Base-by-base conservation (phyloP, 1,140 invertebrate genomes). In the Drosophila lacteicornis region DNA sequence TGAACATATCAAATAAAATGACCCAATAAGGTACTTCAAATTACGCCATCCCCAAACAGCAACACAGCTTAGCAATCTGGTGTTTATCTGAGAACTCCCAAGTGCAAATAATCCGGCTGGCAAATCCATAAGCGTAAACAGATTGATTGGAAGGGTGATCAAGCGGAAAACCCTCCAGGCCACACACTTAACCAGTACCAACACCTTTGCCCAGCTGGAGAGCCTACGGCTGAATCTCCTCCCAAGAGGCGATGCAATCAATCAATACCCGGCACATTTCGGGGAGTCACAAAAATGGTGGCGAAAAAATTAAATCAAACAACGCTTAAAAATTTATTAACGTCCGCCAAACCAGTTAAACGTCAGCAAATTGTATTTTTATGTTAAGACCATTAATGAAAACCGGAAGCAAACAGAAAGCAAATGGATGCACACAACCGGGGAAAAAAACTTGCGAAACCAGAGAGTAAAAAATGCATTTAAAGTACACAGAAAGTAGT, bases 381-480 rank as follows among this genome's bases (percentile, higher is more conserved):
- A 87, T 87, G 83, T 87, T 88, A 88, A 87, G 80, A 80, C 83
- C 84, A 87, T 87, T 87, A 87, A 87, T 87, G 84, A 87, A 87
- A 87, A 87, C 73, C 84, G 77, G 80, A 87, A 80, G 80, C 84
- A 88, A 87, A 83, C 83, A 87, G 67, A 87, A 59, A 45, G 53
- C 68, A 63, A 85, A 78, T 66, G 75, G 63, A 78, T 43, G 38
- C 42, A 74, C 42, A 56, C 43, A 63, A 46, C 50, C 17, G 25
- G 40, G 40, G 49, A 63, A 45, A 43, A 69, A 33, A 40, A 22
- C 38, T 27, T 40, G 38, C 22, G 33, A 75, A 60, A 49, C 33
- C 60, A 19, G 56, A 53, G 42, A 57, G 82, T 66, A 74, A 70
- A 75, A 74, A 88, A 73, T 86, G 66, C 82, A 71, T 86, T 88